Evolutionary conservation across 2,797 vertebrate genomes (phyloP).

Genomic region (Acanthurus leucopareius): DNA sequence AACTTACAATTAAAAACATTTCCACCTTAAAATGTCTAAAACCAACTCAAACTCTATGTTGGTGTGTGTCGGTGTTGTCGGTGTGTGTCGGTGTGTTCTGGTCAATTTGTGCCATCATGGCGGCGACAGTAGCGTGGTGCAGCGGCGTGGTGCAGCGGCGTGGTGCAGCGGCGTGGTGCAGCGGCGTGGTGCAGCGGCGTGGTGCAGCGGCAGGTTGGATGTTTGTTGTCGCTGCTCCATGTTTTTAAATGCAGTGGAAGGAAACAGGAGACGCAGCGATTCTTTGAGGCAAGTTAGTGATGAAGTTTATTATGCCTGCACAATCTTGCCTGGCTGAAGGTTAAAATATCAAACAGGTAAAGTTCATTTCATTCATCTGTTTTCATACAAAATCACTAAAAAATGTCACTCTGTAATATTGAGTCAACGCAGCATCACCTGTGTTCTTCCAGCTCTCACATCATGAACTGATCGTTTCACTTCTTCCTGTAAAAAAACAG

Average conservation of each 20-base stretch:
- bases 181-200: too few relatives aligned
- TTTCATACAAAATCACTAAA: slow-evolving; percentile 86
- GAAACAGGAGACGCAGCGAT: neutral
- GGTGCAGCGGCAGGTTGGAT: too few relatives aligned
- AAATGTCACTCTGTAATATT: slow-evolving; percentile 80
- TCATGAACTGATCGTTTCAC: slow-evolving; percentile 48
- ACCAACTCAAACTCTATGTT: slow-evolving; percentile 29
- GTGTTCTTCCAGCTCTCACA: slow-evolving; percentile 69
- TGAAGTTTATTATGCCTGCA: slow-evolving; percentile 85
- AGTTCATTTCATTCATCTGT: slow-evolving; percentile 62
- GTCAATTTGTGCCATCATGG: too few relatives aligned
- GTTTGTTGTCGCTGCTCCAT: too few relatives aligned
- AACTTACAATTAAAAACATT: too few relatives aligned
- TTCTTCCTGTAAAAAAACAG: slow-evolving; percentile 58
- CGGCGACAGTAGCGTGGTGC: too few relatives aligned
- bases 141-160: too few relatives aligned
- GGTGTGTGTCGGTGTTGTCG: too few relatives aligned
- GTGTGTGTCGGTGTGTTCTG: too few relatives aligned
- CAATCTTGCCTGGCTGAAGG: slow-evolving; percentile 78
- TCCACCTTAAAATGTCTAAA: too few relatives aligned
- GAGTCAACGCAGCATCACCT: slow-evolving; percentile 54
- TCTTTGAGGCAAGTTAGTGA: slow-evolving; percentile 72
- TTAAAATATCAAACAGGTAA: slow-evolving; percentile 81
- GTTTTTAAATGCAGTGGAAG: neutral
- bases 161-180: too few relatives aligned